Evolutionary conservation across 2,797 vertebrate genomes (phyloP), one percentile per base, ranked within the genome.

Genomic region (Balearica regulorum): DNA sequence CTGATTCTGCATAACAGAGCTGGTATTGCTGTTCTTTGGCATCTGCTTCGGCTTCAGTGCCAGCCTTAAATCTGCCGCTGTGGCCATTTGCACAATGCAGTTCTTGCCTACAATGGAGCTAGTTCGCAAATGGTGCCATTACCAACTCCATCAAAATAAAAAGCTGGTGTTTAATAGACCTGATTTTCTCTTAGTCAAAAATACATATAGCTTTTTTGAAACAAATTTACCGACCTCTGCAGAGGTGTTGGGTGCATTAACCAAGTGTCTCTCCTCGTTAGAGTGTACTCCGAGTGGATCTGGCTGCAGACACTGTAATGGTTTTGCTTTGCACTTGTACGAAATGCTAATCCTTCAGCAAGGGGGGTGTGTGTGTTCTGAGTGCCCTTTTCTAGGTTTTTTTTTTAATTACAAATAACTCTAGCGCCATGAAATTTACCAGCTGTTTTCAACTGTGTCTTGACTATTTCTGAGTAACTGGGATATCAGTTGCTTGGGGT

Each of bases 191-290:
- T n/a, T 48, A 41, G 31, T 48, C 65, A 92, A 53, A 90, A 53
- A 43, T 33, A 31, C 10, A 0, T 13, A 2, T 4, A 19, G 20
- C 51, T 83, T 54, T 48, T 76, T 37, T 21, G 48, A 53, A 35
- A 46, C 39, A 4, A 3, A 21, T 13, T 53, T 26, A 0, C 31
- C 1, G 2, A 33, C 37, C 49, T 25, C 31, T 53, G 43, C 58
- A 35, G 55, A 53, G 43, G 43, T 21, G 54, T 18, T 29, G 41
- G 29, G 43, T 46, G 22, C 22, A 1, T 60, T 39, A 46, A 16
- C 5, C 7, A 28, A 37, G n/a, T 10, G 10, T 39, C 35, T 31
- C 7, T 41, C 33, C 19, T 31, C 48, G 57, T 57, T 19, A 8
- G n/a, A 18, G 24, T 28, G 51, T 25, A 2, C 41, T 55, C n/a